A percentile compares a stretch with the other conserved stretches of the same genome.
Conservation (phyloP, 2,113 vertebrate species). For the Climacteris rufus region DNA sequence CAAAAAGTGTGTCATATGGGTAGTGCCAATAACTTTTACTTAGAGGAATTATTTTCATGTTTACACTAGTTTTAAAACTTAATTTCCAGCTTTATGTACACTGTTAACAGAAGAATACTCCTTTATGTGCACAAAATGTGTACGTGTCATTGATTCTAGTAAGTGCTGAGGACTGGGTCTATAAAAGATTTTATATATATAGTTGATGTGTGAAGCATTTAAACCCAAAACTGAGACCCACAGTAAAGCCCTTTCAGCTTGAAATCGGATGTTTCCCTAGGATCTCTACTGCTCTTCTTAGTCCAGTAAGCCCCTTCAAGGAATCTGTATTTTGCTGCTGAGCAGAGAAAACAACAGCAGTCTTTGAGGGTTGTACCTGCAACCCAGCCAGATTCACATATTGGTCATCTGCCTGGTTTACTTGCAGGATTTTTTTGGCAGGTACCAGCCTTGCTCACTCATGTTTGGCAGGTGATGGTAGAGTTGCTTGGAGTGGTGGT, state of each 20-base stretch:
- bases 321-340: background rate
- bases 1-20: background rate
- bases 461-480: background rate
- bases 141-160: background rate
- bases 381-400: background rate
- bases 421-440: background rate
- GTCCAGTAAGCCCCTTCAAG: background rate
- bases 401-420: background rate
- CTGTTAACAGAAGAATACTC: background rate
- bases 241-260: background rate
- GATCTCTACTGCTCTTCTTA: background rate
- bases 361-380: background rate
- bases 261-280: background rate
- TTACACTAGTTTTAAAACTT: background rate
- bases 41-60: background rate
- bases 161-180: background rate
- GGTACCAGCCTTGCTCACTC: background rate
- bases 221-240: background rate
- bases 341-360: background rate
- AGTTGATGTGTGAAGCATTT: background rate
- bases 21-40: background rate
- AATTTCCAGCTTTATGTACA: background rate
- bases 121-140: background rate
- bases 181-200: background rate
- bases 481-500: background rate